Percentiles rank a stretch among this genome's conserved stretches.
Conservation (phyloP, 35 echinoderm and acorn worm genomes). For the Lytechinus variegatus region DNA sequence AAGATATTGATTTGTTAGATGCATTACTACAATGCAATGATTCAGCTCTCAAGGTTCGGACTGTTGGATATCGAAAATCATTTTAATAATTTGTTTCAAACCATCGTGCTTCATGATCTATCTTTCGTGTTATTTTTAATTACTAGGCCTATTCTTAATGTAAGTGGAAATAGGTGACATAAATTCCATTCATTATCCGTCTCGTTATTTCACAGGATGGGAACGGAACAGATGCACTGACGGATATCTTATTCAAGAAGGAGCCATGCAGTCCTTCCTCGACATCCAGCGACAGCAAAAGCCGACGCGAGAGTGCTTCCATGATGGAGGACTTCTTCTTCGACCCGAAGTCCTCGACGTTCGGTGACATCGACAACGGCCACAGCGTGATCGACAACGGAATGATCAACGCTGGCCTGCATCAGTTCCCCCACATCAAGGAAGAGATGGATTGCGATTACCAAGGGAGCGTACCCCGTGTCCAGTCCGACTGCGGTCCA, state of each 20-base stretch:
- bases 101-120: too few relatives aligned
- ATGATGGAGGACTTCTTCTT: conserved; percentile 70
- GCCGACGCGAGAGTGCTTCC: conserved; percentile 61
- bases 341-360: neutral
- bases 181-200: neutral
- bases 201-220: neutral
- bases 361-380: conserved; percentile 64
- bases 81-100: too few relatives aligned
- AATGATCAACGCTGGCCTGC: neutral
- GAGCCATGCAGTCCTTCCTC: conserved; percentile 42
- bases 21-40: too few relatives aligned
- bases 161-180: neutral
- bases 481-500: neutral
- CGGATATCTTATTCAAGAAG: conserved; percentile 28
- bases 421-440: conserved; percentile 34
- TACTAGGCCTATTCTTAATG: too few relatives aligned
- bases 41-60: too few relatives aligned
- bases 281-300: conserved; percentile 18
- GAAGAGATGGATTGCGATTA: conserved; percentile 32
- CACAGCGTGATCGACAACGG: conserved; percentile 47
- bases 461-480: neutral
- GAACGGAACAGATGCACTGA: neutral
- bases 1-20: too few relatives aligned
- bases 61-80: too few relatives aligned
- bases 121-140: too few relatives aligned